Evolutionary conservation across 2,797 vertebrate species (phyloP).

Genomic region (Lepus oiostolus): DNA sequence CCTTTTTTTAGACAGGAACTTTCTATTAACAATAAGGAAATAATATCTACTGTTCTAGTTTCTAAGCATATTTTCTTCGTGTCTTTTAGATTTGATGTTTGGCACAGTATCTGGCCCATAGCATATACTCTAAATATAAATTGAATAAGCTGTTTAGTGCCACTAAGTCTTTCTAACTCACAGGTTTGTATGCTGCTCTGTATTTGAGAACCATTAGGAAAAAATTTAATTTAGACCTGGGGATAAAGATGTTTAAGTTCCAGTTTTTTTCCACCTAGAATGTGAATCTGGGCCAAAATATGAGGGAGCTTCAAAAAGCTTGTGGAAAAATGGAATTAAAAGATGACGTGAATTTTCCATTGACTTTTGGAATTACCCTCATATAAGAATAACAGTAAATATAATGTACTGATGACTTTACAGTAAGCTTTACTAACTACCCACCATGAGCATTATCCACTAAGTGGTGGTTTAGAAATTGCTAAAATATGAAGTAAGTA

Average conservation of each 20-base stretch:
- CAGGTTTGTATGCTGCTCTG: background rate
- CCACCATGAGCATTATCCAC: background rate
- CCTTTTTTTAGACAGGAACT: background rate
- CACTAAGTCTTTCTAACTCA: conserved; percentile 50
- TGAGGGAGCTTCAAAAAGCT: too few species aligned
- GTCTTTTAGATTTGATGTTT: conserved; percentile 38
- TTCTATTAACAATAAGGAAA: conserved; percentile 1
- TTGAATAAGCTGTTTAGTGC: conserved; percentile 42
- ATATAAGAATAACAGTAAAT: conserved; percentile 35
- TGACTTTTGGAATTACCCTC: too few species aligned
- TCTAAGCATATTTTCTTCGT: conserved; percentile 40
- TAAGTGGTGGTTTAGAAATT: conserved; percentile 48
- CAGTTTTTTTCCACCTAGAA: conserved; percentile 44
- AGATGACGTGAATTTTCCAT: too few species aligned
- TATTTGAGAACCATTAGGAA: conserved; percentile 47
- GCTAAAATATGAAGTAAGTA: conserved; percentile 56
- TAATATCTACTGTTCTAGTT: background rate
- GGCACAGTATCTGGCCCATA: conserved; percentile 14
- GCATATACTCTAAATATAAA: background rate
- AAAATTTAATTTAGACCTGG: conserved; percentile 7
- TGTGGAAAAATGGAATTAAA: too few species aligned
- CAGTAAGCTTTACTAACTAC: conserved; percentile 4
- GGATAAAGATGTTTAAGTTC: conserved; percentile 25
- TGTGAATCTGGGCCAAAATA: conserved; percentile 6
- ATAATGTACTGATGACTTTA: conserved; percentile 34